Evolutionary conservation across 2,888 invertebrate species (phyloP), one percentile per base, ranked within the genome.

Genomic region (Cheilosia soror): DNA sequence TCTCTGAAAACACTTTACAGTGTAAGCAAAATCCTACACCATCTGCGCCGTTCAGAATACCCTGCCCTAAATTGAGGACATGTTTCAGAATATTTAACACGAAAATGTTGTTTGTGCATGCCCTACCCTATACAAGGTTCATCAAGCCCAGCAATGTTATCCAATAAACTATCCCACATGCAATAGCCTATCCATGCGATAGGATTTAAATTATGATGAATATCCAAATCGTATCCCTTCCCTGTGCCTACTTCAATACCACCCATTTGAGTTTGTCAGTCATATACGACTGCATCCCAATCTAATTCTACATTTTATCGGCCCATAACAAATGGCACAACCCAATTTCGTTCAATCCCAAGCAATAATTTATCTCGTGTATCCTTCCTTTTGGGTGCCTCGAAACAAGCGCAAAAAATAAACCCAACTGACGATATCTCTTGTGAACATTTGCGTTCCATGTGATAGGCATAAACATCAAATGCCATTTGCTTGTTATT

Each of bases 401-500:
- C 3, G 27, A 75, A 55, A 65, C 42, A 75, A 51, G 62, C 15
- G 51, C n/a, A 66, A 76, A 71, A 58, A 53, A 42, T 49, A 65
- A 71, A 7, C 37, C 57, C n/a, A 55, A 33, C 37, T 72, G 47
- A 7, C 47, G 66, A 55, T 82, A 77, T 82, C 71, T 66, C 62
- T 73, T 37, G 53, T 47, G 62, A 78, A 57, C 78, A 83, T 83
- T 83, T 83, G 66, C 63, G 72, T 78, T 83, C 77, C 68, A 72
- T 78, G 78, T 42, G 78, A 68, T 77, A 78, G 82, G 66, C 78
- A 78, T 65, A 73, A 83, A 68, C 83, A 83, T 83, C 72, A 83
- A 83, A 78, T 78, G 78, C 57, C 72, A 77, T 83, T 83, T 72
- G 77, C 66, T 77, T 82, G 82, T 77, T 73, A 73, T 78, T 83